Percentiles rank a stretch among this genome's conserved stretches.
Evolutionary conservation across 2,113 vertebrate genomes (phyloP).

Genomic region (Hydrochoerus hydrochaeris): DNA sequence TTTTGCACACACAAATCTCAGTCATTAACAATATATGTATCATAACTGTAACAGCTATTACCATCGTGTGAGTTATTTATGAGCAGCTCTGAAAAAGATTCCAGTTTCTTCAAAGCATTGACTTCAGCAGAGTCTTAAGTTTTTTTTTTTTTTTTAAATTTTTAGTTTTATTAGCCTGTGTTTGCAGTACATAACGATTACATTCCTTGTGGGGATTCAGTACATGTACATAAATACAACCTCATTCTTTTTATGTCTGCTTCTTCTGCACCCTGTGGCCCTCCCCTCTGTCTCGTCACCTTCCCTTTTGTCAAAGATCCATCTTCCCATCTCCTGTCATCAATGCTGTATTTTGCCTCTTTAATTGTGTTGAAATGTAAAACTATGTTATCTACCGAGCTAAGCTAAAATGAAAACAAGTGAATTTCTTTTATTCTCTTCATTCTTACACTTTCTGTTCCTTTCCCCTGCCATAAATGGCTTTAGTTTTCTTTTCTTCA

Average conservation of each 20-base stretch:
- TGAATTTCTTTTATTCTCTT: neutral
- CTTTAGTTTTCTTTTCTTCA: neutral
- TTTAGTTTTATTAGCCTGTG: neutral
- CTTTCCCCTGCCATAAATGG: neutral
- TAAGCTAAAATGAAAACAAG: neutral
- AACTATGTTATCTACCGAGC: neutral
- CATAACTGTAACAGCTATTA: neutral
- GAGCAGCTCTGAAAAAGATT: neutral
- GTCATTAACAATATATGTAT: neutral
- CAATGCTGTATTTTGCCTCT: neutral
- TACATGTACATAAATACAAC: neutral
- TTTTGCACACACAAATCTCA: slow-evolving; percentile 4
- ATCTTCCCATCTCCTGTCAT: neutral
- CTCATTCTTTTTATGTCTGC: neutral
- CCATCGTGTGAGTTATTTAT: neutral
- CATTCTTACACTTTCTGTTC: neutral
- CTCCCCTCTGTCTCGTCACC: neutral
- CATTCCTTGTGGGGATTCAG: neutral
- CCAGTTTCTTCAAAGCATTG: neutral
- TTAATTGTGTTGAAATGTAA: neutral
- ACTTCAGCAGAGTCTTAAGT: neutral
- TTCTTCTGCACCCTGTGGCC: neutral
- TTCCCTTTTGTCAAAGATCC: neutral
- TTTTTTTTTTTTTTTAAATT: neutral
- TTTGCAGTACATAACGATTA: neutral